Percentiles rank a stretch among this genome's conserved stretches.
phyloP scores from a whole-genome alignment of 2,113 vertebrate species.

The Fulica atra region DNA sequence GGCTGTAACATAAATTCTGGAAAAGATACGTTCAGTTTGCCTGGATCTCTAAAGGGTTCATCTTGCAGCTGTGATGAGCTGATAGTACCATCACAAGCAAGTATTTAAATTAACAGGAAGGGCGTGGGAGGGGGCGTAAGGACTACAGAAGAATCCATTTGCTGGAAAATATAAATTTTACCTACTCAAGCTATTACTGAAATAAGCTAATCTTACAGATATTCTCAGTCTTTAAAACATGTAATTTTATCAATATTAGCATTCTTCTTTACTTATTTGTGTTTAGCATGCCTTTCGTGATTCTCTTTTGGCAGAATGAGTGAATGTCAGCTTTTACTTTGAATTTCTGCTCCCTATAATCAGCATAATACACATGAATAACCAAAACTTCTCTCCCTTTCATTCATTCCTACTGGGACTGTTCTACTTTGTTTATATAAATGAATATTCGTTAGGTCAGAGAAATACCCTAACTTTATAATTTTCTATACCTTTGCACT shows the following conservation, averaged over 20 bases:
- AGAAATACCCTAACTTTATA: background rate
- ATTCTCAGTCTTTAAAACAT: background rate
- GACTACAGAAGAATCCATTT: background rate
- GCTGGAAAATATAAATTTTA: background rate
- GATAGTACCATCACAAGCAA: background rate
- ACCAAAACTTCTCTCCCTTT: background rate
- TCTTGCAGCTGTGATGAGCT: background rate
- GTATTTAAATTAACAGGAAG: background rate
- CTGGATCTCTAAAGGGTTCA: background rate
- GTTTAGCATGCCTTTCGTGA: background rate
- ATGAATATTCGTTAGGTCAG: background rate
- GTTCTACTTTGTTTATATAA: background rate
- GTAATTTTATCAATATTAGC: background rate
- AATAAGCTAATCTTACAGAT: background rate
- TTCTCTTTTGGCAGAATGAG: background rate
- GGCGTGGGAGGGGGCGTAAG: background rate
- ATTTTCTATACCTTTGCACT: background rate
- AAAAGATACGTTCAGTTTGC: background rate
- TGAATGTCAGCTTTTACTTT: slow-evolving; percentile 25
- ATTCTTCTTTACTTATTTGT: background rate
- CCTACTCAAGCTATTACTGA: background rate
- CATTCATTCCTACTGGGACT: background rate
- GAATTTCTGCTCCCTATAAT: background rate
- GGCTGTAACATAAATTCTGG: background rate
- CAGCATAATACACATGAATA: background rate